phyloP scores from a whole-genome alignment of 2,113 vertebrate species.

The Phasianus colchicus region DNA sequence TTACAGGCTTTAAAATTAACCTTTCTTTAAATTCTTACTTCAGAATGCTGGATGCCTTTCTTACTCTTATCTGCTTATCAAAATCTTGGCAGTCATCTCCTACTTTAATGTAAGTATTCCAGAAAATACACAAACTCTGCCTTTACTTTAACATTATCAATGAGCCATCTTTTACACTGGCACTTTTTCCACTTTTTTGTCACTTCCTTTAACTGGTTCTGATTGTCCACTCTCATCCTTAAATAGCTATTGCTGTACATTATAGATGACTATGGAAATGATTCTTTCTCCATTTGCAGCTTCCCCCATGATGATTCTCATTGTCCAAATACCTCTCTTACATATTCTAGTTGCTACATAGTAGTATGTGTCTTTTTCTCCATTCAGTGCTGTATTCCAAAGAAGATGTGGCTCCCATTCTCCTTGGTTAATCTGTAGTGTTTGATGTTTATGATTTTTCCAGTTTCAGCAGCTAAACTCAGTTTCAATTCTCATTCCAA shows the following conservation, averaged over 20 bases:
- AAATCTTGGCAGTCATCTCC: background rate
- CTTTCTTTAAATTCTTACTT: background rate
- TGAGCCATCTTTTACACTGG: background rate
- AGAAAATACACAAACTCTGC: background rate
- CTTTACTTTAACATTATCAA: rapidly evolving
- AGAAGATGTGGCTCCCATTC: background rate
- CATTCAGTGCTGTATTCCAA: background rate
- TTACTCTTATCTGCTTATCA: background rate
- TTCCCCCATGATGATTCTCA: background rate
- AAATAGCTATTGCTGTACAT: background rate
- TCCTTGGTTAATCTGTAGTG: background rate
- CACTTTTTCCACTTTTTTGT: background rate
- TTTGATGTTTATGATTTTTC: background rate
- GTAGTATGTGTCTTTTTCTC: background rate
- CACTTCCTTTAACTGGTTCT: background rate
- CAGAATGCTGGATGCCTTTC: background rate
- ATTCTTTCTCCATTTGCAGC: background rate
- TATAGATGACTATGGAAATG: background rate
- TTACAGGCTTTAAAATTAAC: background rate
- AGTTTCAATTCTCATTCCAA: background rate
- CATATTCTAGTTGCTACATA: background rate
- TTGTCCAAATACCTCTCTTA: background rate
- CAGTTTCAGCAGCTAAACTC: background rate
- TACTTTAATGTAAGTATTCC: background rate
- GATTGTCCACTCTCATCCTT: background rate